These are phyloP conservation scores for Molanna angustata DNA, from an alignment of 2,888 invertebrate species.

Conservation along the genomic window DNA sequence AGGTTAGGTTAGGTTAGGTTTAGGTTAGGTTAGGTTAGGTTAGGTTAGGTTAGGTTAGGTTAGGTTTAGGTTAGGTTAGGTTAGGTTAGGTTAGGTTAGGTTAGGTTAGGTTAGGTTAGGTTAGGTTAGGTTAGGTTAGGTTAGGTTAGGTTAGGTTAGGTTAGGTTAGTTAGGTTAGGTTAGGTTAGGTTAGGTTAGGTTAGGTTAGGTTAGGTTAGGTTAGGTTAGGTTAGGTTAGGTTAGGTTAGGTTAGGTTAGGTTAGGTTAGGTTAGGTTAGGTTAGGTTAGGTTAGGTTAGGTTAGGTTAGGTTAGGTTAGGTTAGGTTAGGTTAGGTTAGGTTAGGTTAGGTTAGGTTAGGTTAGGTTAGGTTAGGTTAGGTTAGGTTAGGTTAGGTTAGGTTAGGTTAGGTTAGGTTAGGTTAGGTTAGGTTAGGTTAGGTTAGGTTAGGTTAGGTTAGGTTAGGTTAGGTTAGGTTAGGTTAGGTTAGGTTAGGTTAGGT, in stretches of 20 bases:
- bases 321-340: constrained; percentile 16
- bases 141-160: too few relatives aligned
- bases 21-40: constrained; percentile 21
- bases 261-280: constrained; percentile 21
- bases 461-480: constrained; percentile 34
- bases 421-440: constrained; percentile 35
- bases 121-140: too few relatives aligned
- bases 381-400: constrained; percentile 34
- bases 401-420: constrained; percentile 34
- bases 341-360: constrained; percentile 34
- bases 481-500: constrained; percentile 35
- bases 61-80: constrained; percentile 16
- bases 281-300: constrained; percentile 19
- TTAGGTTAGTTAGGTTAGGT: too few relatives aligned
- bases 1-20: constrained; percentile 28
- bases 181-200: constrained; percentile 12
- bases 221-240: constrained; percentile 14
- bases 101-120: constrained; percentile 21
- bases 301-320: constrained; percentile 21
- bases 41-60: constrained; percentile 21
- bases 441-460: constrained; percentile 35
- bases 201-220: constrained; percentile 11
- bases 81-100: constrained; percentile 16
- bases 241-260: constrained; percentile 19
- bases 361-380: constrained; percentile 35